Conservation (phyloP, 2,797 vertebrate species). For the Urosaurus nigricauda region DNA sequence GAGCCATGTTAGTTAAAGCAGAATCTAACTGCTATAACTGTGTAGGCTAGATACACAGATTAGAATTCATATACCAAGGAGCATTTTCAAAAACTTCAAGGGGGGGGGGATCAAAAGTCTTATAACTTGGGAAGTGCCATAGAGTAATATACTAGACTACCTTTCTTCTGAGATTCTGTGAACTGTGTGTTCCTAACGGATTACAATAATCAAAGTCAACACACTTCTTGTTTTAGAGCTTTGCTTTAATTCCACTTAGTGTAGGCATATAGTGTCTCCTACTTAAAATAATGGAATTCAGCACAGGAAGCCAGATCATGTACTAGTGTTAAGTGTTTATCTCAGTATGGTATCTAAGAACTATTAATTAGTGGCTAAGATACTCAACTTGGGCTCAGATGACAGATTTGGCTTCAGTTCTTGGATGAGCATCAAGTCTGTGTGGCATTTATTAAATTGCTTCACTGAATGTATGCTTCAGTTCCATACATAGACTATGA, state of each 20-base stretch:
- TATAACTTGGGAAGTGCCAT: not conserved
- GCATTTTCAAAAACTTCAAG: not conserved
- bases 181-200: not conserved
- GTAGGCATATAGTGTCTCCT: not conserved
- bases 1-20: too few species aligned
- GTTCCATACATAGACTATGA: not conserved
- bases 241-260: conserved; percentile 6
- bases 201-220: not conserved
- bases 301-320: not conserved
- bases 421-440: not conserved
- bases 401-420: conserved; percentile 17
- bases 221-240: not conserved
- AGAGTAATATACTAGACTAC: not conserved
- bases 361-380: conserved; percentile 1
- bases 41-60: too few species aligned
- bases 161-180: not conserved
- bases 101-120: not conserved
- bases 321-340: not conserved
- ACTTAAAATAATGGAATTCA: conserved; percentile 22
- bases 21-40: too few species aligned
- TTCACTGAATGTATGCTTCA: conserved; percentile 20
- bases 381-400: not conserved
- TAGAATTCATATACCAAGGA: not conserved
- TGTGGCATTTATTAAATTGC: conserved; percentile 32
- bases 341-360: not conserved